Evolutionary conservation across 2,113 vertebrate species (phyloP).

Genomic region (Caranx ignobilis): DNA sequence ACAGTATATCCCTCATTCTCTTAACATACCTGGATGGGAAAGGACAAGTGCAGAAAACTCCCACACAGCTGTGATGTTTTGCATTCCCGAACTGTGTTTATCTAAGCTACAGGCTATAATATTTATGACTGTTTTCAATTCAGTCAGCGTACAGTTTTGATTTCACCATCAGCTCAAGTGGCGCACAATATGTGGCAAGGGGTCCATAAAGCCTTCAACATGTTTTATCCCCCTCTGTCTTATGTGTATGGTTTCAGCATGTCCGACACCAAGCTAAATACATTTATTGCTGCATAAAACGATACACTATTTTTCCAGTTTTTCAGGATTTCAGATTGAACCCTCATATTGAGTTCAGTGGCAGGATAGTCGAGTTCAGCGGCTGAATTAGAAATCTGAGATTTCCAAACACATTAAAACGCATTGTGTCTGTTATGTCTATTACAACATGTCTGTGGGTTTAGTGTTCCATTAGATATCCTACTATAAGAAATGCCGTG

Average conservation of each 20-base stretch:
- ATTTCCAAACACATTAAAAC: slow-evolving; percentile 16
- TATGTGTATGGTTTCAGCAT: slow-evolving; percentile 52
- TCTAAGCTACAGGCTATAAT: slow-evolving; percentile 38
- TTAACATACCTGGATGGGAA: slow-evolving; percentile 33
- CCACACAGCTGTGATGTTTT: slow-evolving; percentile 32
- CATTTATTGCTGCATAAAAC: slow-evolving; percentile 56
- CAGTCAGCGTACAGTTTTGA: slow-evolving; percentile 59
- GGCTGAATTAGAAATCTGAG: slow-evolving; percentile 22
- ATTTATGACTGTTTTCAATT: slow-evolving; percentile 66
- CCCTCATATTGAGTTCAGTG: slow-evolving; percentile 33
- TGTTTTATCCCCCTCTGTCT: slow-evolving; percentile 64
- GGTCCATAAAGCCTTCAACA: slow-evolving; percentile 65
- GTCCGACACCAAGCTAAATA: slow-evolving; percentile 62
- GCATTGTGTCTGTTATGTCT: background rate
- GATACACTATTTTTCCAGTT: slow-evolving; percentile 42
- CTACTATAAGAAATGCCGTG: background rate
- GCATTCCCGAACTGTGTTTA: slow-evolving; percentile 45
- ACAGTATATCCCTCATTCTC: background rate
- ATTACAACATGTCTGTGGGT: slow-evolving; percentile 9
- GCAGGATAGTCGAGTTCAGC: slow-evolving; percentile 34
- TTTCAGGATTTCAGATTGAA: slow-evolving; percentile 40
- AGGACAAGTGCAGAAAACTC: slow-evolving; percentile 44
- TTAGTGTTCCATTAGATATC: background rate
- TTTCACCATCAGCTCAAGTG: slow-evolving; percentile 63
- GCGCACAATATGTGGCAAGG: slow-evolving; percentile 49